phyloP scores from a whole-genome alignment of 2,888 invertebrate genomes.

The Scaptomyza cyrtandrae region DNA sequence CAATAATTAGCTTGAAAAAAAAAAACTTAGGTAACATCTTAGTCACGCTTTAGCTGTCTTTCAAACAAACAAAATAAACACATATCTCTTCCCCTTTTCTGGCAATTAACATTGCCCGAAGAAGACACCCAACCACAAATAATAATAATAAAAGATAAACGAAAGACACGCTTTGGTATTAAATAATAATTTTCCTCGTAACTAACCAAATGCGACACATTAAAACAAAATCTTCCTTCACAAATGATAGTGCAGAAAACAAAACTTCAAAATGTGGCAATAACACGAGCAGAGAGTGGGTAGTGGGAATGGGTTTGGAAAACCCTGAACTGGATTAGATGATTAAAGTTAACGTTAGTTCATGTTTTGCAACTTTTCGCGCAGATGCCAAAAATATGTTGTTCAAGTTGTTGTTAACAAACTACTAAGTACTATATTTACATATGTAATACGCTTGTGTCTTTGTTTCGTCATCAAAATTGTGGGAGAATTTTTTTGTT shows the following conservation, averaged over 20 bases:
- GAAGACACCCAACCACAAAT: neutral
- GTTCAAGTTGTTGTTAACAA: slow-evolving; percentile 24
- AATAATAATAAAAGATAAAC: slow-evolving; percentile 14
- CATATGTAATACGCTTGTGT: neutral
- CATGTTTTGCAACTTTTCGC: slow-evolving; percentile 37
- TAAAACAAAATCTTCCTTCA: slow-evolving; percentile 30
- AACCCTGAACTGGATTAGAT: slow-evolving; percentile 65
- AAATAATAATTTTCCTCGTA: slow-evolving; percentile 59
- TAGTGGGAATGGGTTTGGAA: neutral
- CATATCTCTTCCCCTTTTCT: slow-evolving; percentile 41
- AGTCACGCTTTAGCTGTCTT: slow-evolving; percentile 77
- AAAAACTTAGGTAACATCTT: slow-evolving; percentile 73
- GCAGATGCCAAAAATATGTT: slow-evolving; percentile 11
- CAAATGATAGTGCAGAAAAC: slow-evolving; percentile 60
- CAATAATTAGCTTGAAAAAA: slow-evolving; percentile 68
- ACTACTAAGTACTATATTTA: slow-evolving; percentile 27
- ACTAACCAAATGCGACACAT: slow-evolving; percentile 23
- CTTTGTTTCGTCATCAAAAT: slow-evolving; percentile 51
- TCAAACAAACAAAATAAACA: slow-evolving; percentile 54
- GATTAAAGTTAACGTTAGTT: slow-evolving; percentile 44
- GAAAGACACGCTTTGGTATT: slow-evolving; percentile 40
- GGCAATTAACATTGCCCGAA: slow-evolving; percentile 69
- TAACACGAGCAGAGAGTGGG: no score
- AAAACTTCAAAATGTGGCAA: no score
- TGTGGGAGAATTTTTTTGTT: slow-evolving; percentile 68